Evolutionary conservation across 1,140 invertebrate species (phyloP), one percentile per base, ranked within the genome.

Genomic region (Danaus melanippus): DNA sequence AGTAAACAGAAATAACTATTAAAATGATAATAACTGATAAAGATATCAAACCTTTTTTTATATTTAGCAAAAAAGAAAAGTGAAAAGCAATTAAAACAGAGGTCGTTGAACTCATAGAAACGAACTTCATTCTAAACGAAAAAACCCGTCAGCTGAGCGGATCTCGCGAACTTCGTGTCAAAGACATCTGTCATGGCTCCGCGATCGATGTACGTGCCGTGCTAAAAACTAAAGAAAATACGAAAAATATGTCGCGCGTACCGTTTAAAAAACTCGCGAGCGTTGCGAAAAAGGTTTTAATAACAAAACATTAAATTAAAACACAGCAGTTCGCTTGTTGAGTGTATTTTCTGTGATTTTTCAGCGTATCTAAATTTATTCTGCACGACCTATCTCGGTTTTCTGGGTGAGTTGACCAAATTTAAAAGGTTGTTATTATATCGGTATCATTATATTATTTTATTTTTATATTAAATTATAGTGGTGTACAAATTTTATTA

Each of bases 351-450:
- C 66, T 69, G 76, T 75, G 76, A 76, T 60, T 79, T 79, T 78
- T 72, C 66, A 71, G 69, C 61, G 69, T 62, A 72, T 83, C 82
- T 86, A 86, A 86, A 71, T 86, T 81, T 82, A 77, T 86, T 82
- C 80, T 59, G 64, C 64, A 62, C 72, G 68, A 74, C 68, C 67
- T 65, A 74, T 73, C 68, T 70, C 59, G 68, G 72, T 77, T 78
- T 79, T 76, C 76, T 71, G 61, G 79, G 82, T 85, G 67, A 85
- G 82, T 82, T 73, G 64, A 66, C 41, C 66, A 45, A 66, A 71
- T 74, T 72, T 66, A 54, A 62, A 48, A 60, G 44, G 53, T 46
- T n/a, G 53, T 51, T 39, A 48, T 45, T 8, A 56, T 61, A 60
- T 21, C 21, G 55, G 12, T 60, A 53, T 42, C 46, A 57, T 53